A percentile compares a stretch with the other conserved stretches of the same genome.
Evolutionary conservation across 2,888 invertebrate genomes (phyloP).

Genomic region (Ommatoiulus sabulosus): DNA sequence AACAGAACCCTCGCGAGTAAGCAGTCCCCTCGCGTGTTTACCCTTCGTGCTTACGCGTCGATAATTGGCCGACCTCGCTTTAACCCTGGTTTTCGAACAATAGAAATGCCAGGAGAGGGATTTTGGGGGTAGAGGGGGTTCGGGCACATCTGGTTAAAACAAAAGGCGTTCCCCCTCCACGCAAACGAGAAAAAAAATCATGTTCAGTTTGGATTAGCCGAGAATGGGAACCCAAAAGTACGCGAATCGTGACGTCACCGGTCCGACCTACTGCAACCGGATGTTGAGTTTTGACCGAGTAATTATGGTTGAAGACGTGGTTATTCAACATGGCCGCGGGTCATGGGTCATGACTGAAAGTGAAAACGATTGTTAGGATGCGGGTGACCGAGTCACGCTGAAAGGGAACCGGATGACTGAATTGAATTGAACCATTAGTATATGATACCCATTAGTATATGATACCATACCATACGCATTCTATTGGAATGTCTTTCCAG

Average conservation of each 20-base stretch:
- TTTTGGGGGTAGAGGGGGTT: not conserved
- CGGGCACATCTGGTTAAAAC: not conserved
- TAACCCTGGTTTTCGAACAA: slow-evolving; percentile 34
- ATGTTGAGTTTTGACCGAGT: too few relatives aligned
- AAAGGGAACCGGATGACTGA: too few relatives aligned
- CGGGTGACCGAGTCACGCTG: too few relatives aligned
- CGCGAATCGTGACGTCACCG: not conserved
- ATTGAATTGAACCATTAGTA: too few relatives aligned
- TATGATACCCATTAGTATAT: too few relatives aligned
- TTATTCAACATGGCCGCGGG: too few relatives aligned
- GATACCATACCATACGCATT: too few relatives aligned
- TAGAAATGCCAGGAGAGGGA: not conserved
- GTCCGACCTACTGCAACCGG: too few relatives aligned
- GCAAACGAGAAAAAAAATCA: not conserved
- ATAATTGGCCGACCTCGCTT: not conserved
- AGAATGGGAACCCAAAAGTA: not conserved
- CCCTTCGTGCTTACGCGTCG: not conserved
- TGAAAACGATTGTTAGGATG: too few relatives aligned
- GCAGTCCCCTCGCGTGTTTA: not conserved
- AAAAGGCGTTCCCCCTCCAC: not conserved
- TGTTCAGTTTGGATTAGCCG: not conserved
- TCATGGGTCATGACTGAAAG: too few relatives aligned
- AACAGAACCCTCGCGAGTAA: not conserved
- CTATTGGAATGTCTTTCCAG: too few relatives aligned
- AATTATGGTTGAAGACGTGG: too few relatives aligned